Base-by-base conservation (phyloP, 1,140 invertebrate species). In the Megalopta genalis region DNA sequence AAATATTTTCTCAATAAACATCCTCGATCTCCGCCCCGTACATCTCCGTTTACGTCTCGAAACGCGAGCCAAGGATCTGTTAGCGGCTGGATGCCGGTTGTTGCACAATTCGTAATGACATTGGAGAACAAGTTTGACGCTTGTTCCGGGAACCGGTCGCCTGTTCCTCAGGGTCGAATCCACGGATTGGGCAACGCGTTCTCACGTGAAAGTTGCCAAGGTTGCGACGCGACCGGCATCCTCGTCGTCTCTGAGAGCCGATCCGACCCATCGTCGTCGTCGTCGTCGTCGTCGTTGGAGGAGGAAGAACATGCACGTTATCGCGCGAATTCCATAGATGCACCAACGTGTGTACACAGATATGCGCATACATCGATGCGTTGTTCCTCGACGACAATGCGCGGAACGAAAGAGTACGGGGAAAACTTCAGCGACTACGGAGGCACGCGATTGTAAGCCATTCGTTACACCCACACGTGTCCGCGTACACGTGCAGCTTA, bases 201-300 rank as follows among this genome's bases (percentile, higher is more conserved):
- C 16, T 8, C 32, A 21, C 12, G 75, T 71, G 75, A 77, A 77
- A 77, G 67, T 71, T 12, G 39, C n/a, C 75, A 77, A 77, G 75
- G 67, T 77, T 77, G 57, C 25, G 27, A 62, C 16, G 37, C 37
- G 4, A 21, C 52, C 10, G 18, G 4, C 32, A 32, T 5, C n/a
- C n/a, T n/a, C 5, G 49, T 18, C 3, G 7, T 9, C 23, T 42
- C 25, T 52, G 46, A 25, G 25, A 49, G 25, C 1, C 72, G 65
- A 32, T 49, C 12, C 66, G 32, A 2, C 32, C 1, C 32, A 4
- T 32, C 32, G 32, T 32, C 32, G 37, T 21, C 64, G n/a, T n/a
- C n/a, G n/a, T n/a, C n/a, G n/a, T n/a, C n/a, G n/a, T n/a, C n/a
- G n/a, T n/a, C n/a, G n/a, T n/a, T n/a, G n/a, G n/a, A n/a, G n/a